Percentiles rank a stretch among this genome's conserved stretches.
These are phyloP conservation scores for Enteromius afrohamiltoni DNA, from an alignment of 2,797 vertebrate genomes.

Conservation along the genomic window DNA sequence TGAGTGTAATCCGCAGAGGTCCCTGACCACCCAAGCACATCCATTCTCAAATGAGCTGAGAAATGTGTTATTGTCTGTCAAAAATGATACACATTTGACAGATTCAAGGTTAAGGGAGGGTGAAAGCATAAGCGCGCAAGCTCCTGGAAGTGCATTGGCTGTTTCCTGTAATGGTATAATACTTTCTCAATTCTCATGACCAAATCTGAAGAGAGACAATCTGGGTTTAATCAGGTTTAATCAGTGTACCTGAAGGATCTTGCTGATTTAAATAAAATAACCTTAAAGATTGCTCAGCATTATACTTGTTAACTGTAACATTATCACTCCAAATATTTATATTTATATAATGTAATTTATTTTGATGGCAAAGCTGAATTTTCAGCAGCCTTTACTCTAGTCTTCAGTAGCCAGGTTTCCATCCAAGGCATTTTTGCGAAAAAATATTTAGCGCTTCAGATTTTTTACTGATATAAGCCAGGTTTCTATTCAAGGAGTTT, in stretches of 20 bases:
- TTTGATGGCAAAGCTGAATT: not conserved
- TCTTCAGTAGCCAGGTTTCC: not conserved
- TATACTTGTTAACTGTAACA: not conserved
- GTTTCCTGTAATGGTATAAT: constrained; percentile 48
- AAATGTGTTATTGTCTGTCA: constrained; percentile 63
- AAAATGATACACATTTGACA: constrained; percentile 59
- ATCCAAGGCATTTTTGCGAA: too few relatives aligned
- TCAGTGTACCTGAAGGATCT: not conserved
- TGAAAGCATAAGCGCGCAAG: constrained; percentile 41
- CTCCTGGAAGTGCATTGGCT: constrained; percentile 48
- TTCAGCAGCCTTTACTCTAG: not conserved
- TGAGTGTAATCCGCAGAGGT: constrained; percentile 47
- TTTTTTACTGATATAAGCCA: too few relatives aligned
- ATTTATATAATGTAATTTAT: not conserved
- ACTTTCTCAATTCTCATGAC: constrained; percentile 38
- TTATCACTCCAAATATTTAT: not conserved
- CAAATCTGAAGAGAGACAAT: constrained; percentile 15
- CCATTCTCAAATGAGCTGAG: constrained; percentile 61
- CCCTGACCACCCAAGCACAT: constrained; percentile 63
- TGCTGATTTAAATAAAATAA: not conserved
- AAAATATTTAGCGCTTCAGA: too few relatives aligned
- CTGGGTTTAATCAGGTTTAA: constrained; percentile 4
- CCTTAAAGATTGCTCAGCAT: not conserved
- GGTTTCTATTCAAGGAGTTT: too few relatives aligned
- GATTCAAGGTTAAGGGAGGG: constrained; percentile 58